A percentile compares a stretch with the other conserved stretches of the same genome.
Evolutionary conservation across 2,797 vertebrate genomes (phyloP).

Genomic region (Argentina silus): DNA sequence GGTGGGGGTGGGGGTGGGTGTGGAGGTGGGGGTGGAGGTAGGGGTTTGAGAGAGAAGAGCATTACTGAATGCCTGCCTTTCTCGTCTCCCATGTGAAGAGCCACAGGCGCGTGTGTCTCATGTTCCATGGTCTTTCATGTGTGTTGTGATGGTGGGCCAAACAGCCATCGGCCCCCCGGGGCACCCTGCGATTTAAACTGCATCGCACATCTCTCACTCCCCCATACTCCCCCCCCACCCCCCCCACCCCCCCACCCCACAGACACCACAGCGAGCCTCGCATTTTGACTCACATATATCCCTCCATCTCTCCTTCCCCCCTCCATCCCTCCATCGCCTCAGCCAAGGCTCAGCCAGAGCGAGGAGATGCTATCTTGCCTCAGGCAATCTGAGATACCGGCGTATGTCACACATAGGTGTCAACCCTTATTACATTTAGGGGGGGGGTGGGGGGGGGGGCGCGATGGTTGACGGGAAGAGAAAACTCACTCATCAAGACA

Average conservation of each 20-base stretch:
- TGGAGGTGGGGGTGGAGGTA: too few species aligned
- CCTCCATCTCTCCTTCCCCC: conserved; percentile 29
- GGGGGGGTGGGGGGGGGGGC: conserved; percentile 31
- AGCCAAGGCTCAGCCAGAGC: conserved; percentile 45
- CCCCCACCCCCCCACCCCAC: conserved; percentile 22
- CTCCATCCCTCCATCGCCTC: conserved; percentile 49
- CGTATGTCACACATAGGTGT: conserved; percentile 86
- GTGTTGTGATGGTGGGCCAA: not conserved
- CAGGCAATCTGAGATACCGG: conserved; percentile 79
- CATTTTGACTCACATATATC: not conserved
- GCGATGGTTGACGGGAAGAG: conserved; percentile 67
- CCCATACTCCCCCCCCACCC: conserved; percentile 40
- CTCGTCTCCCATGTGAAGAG: not conserved
- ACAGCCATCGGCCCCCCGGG: conserved; percentile 22
- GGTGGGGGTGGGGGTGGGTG: too few species aligned
- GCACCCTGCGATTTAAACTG: conserved; percentile 31
- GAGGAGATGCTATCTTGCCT: conserved; percentile 75
- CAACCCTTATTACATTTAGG: conserved; percentile 79
- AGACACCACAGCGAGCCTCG: too few species aligned
- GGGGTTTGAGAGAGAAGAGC: not conserved
- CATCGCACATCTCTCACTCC: conserved; percentile 26
- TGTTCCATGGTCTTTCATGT: not conserved
- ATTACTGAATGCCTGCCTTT: not conserved
- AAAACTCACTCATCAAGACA: conserved; percentile 81
- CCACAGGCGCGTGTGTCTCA: not conserved